phyloP scores from a whole-genome alignment of 2,888 invertebrate species.

The Troides aeacus region DNA sequence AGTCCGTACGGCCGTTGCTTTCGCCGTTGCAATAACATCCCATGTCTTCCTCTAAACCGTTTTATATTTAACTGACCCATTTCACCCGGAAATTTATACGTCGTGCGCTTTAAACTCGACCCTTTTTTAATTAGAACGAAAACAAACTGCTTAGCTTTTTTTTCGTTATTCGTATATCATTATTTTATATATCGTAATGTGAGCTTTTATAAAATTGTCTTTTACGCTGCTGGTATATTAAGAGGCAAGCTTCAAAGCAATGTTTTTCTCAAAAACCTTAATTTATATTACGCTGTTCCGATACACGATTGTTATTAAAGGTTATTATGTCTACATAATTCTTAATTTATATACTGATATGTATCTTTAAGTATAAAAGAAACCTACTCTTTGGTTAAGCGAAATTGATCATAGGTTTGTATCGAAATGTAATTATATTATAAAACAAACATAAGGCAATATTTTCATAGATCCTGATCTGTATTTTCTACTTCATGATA shows the following conservation, averaged over 20 bases:
- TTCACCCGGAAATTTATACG: slow-evolving; percentile 29
- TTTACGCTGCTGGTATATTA: not conserved
- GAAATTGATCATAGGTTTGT: too few species aligned
- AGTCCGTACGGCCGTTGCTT: not conserved
- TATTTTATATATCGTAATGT: not conserved
- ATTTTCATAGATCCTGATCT: too few species aligned
- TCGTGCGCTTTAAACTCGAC: slow-evolving; percentile 18
- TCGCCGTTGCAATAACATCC: slow-evolving; percentile 21
- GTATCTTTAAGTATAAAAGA: too few species aligned
- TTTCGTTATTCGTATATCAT: slow-evolving; percentile 6
- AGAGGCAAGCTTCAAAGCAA: not conserved
- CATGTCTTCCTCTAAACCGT: slow-evolving; percentile 15
- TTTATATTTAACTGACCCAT: slow-evolving; percentile 30
- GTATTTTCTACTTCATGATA: too few species aligned
- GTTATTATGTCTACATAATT: too few species aligned
- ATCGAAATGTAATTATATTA: too few species aligned
- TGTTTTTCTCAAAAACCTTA: too few species aligned
- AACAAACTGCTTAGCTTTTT: slow-evolving; percentile 7
- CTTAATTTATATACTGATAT: too few species aligned
- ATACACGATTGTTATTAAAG: too few species aligned
- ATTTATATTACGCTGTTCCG: too few species aligned
- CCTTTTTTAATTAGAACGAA: slow-evolving; percentile 19
- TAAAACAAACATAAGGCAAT: too few species aligned
- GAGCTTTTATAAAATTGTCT: not conserved
- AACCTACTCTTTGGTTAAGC: too few species aligned